Percentiles rank a stretch among this genome's conserved stretches.
Conservation (phyloP, 2,797 vertebrate species). For the Parotocinclus haroldoi region DNA sequence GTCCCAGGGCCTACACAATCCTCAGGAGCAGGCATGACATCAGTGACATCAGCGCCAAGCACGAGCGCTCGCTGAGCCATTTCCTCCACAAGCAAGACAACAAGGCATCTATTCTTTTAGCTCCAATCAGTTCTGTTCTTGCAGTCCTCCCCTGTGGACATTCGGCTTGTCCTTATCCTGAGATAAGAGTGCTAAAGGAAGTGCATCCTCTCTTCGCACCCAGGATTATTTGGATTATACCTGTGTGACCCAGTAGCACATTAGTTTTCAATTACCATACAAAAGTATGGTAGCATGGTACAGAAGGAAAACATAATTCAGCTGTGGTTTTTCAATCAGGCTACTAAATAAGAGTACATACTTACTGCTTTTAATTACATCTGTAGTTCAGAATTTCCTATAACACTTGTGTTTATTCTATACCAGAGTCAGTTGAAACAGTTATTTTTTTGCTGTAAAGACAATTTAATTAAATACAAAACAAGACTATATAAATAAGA, state of each 20-base stretch:
- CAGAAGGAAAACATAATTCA: too few species aligned
- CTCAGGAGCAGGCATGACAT: constrained; percentile 50
- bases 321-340: too few species aligned
- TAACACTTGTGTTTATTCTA: too few species aligned
- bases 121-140: constrained; percentile 16
- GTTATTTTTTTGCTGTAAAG: too few species aligned
- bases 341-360: too few species aligned
- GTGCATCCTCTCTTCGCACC: background rate
- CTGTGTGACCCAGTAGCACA: background rate
- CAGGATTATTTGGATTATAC: background rate
- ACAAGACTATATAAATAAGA: too few species aligned
- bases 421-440: too few species aligned
- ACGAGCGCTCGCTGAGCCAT: constrained; percentile 48
- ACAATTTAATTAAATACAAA: too few species aligned
- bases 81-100: constrained; percentile 41
- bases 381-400: too few species aligned
- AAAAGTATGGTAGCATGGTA: too few species aligned
- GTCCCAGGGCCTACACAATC: constrained; percentile 26
- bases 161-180: background rate
- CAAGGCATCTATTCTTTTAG: constrained; percentile 33
- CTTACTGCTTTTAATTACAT: too few species aligned
- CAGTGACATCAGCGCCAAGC: constrained; percentile 60
- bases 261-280: background rate
- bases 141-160: constrained; percentile 5
- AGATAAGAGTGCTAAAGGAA: background rate